phyloP scores from a whole-genome alignment of 2,797 vertebrate species.

The Alcedo quadribrachys region DNA sequence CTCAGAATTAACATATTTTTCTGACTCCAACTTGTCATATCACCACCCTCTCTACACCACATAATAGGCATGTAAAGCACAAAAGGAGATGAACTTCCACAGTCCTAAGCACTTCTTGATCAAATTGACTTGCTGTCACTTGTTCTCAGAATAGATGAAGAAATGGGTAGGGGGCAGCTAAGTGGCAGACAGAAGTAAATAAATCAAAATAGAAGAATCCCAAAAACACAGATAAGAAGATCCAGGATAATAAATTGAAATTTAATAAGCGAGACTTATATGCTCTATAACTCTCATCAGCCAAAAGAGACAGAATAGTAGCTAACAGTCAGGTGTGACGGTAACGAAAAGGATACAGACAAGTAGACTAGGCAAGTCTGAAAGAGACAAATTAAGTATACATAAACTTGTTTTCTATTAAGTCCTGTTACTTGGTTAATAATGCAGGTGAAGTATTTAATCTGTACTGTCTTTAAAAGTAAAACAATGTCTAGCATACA shows the following conservation, averaged over 20 bases:
- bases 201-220: background rate
- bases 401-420: background rate
- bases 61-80: background rate
- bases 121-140: background rate
- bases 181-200: background rate
- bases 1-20: background rate
- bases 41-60: background rate
- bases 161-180: background rate
- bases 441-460: background rate
- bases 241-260: background rate
- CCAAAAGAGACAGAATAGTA: background rate
- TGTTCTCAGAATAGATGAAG: background rate
- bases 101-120: background rate
- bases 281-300: background rate
- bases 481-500: background rate
- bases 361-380: background rate
- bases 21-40: background rate
- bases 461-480: fast-evolving
- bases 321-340: background rate
- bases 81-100: background rate
- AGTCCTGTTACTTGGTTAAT: background rate
- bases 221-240: background rate
- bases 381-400: background rate
- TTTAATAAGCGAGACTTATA: background rate
- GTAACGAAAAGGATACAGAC: background rate